Evolutionary conservation across 2,113 vertebrate species (phyloP), one percentile per base, ranked within the genome.

Genomic region (Amazona vittata): DNA sequence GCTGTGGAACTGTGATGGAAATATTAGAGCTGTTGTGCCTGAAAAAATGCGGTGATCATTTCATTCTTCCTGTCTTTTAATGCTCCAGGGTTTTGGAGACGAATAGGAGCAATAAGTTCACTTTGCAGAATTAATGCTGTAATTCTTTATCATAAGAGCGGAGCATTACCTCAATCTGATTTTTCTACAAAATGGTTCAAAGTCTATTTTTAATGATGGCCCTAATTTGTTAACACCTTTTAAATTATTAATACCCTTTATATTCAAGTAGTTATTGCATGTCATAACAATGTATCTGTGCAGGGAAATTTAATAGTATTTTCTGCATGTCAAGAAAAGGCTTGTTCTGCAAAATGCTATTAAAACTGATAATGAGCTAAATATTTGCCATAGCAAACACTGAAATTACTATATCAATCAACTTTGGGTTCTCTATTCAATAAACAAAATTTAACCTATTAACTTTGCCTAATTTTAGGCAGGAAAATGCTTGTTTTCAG

Each of bases 231-330:
- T 99, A 99, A 99, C 99, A 99, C 99, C 98, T 98, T 98, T 98
- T 99, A 99, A 99, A 99, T 99, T 99, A 99, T 99, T 99, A 99
- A 99, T 99, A 98, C 98, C 98, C 99, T 99, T 99, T 99, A 99
- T 99, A 99, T 99, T 99, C 99, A 99, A 98, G 99, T 99, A 99
- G 99, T 99, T 99, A 99, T 99, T 99, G 99, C 98, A 98, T 99
- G 99, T 99, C 99, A 99, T 99, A 99, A 99, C 99, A 99, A 99
- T 99, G 99, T 99, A 99, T 99, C 99, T 99, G 99, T 99, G 99
- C 98, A 98, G 98, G 98, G 98, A 99, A 98, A 99, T 99, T 99
- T 99, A 99, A 99, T 99, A 99, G 98, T 99, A 99, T 99, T 99
- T 99, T 98, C 99, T 99, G 98, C 99, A 99, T 99, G 99, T 99